Percentiles rank a stretch among this genome's conserved stretches.
Evolutionary conservation across 2,113 vertebrate genomes (phyloP).

Genomic region (Oncorhynchus masou): DNA sequence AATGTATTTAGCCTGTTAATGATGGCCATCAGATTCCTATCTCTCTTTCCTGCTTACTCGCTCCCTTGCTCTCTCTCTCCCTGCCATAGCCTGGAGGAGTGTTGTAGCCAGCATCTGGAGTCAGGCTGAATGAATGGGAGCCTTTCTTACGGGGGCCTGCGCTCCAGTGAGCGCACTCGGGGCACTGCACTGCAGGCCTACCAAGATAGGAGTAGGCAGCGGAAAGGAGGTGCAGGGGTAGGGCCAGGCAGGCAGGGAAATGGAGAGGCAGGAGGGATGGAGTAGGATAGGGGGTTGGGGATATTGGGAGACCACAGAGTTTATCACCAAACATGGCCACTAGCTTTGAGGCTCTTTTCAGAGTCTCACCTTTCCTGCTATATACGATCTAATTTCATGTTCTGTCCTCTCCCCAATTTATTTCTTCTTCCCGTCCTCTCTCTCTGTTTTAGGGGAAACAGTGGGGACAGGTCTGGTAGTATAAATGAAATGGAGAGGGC

Average conservation of each 20-base stretch:
- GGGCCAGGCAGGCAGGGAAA: slow-evolving; percentile 8
- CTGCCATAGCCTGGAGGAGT: slow-evolving; percentile 69
- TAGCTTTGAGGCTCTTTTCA: slow-evolving; percentile 8
- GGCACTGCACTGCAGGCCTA: slow-evolving; percentile 15
- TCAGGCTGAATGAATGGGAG: slow-evolving; percentile 56
- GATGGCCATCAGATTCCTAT: slow-evolving; percentile 77
- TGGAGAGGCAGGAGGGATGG: slow-evolving; percentile 23
- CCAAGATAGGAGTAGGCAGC: background rate
- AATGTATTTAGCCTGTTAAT: slow-evolving; percentile 77
- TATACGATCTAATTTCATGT: background rate
- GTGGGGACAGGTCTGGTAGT: slow-evolving; percentile 14
- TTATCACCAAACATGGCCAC: background rate
- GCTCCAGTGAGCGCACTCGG: slow-evolving; percentile 62
- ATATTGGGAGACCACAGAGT: slow-evolving; percentile 10
- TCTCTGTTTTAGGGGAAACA: slow-evolving; percentile 5
- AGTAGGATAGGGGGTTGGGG: slow-evolving; percentile 27
- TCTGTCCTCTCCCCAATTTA: background rate
- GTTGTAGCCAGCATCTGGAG: slow-evolving; percentile 59
- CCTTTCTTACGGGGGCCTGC: slow-evolving; percentile 63
- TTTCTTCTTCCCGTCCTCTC: slow-evolving; percentile 13
- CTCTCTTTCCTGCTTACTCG: slow-evolving; percentile 67
- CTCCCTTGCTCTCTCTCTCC: slow-evolving; percentile 26
- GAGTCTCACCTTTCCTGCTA: slow-evolving; percentile 16
- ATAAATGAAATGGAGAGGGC: slow-evolving; percentile 40
- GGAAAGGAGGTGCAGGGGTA: background rate